Percentiles rank a stretch among this genome's conserved stretches.
These are phyloP conservation scores for Muscina levida DNA, from an alignment of 2,888 invertebrate species.

Conservation along the genomic window DNA sequence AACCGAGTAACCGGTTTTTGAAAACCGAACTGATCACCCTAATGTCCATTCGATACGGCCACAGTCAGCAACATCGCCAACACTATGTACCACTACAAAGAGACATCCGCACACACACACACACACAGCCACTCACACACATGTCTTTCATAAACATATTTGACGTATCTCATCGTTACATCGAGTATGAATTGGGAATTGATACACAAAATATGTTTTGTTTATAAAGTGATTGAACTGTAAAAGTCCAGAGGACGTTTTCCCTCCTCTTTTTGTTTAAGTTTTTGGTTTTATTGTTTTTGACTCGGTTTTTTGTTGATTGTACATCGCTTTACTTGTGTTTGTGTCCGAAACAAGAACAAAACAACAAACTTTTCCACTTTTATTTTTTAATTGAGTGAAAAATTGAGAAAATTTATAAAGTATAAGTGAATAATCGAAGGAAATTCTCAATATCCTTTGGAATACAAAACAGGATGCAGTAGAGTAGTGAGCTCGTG, in stretches of 20 bases:
- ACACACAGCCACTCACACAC: background rate
- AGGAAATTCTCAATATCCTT: conserved; percentile 59
- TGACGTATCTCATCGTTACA: background rate
- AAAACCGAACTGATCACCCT: too few species aligned
- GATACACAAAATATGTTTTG: conserved; percentile 40
- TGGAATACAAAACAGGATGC: conserved; percentile 25
- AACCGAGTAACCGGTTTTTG: too few species aligned
- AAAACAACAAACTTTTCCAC: conserved; percentile 22
- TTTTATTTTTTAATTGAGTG: conserved; percentile 58
- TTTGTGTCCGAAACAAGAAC: conserved; percentile 16
- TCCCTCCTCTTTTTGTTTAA: background rate
- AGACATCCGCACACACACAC: background rate
- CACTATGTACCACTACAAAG: too few species aligned
- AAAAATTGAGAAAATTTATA: conserved; percentile 38
- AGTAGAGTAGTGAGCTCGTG: too few species aligned
- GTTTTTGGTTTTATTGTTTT: background rate
- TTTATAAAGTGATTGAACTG: conserved; percentile 62
- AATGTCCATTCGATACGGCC: too few species aligned
- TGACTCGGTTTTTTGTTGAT: conserved; percentile 18
- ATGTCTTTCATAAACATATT: background rate
- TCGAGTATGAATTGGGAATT: conserved; percentile 17
- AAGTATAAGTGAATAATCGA: background rate
- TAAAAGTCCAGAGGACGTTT: conserved; percentile 42
- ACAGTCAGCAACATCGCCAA: background rate
- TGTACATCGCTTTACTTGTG: conserved; percentile 13